Conservation (phyloP, 1,140 invertebrate species). For the Babylonia areolata region DNA sequence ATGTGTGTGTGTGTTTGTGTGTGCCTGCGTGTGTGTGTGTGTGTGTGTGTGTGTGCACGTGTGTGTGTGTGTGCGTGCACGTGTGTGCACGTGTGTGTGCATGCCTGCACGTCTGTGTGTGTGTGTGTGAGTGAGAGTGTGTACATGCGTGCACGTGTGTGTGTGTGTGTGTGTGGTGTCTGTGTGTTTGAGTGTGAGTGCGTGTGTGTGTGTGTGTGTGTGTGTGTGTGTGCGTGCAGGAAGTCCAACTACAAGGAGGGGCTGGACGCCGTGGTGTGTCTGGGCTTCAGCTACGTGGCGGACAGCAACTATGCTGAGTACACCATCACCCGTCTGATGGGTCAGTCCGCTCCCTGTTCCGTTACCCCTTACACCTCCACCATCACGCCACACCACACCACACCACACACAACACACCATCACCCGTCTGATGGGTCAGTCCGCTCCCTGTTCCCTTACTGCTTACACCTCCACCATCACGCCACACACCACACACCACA, state of each 20-base stretch:
- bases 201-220: not conserved
- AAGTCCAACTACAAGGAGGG: constrained; percentile 28
- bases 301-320: constrained; percentile 50
- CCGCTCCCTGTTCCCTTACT: too few species aligned
- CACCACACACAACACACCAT: constrained; percentile 39
- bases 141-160: not conserved
- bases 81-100: too few species aligned
- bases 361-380: too few species aligned
- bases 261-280: constrained; percentile 52
- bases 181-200: not conserved
- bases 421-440: constrained; percentile 53
- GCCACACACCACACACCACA: too few species aligned
- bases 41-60: constrained; percentile 18
- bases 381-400: not conserved
- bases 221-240: constrained; percentile 21
- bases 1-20: too few species aligned
- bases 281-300: constrained; percentile 51
- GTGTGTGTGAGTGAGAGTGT: not conserved
- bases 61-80: constrained; percentile 1
- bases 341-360: constrained; percentile 29
- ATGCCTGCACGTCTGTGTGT: not conserved
- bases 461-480: too few species aligned
- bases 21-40: too few species aligned
- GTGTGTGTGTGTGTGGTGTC: not conserved
- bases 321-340: constrained; percentile 53